These are phyloP conservation scores for Mythimna albipuncta DNA, from an alignment of 2,888 invertebrate species.

Conservation along the genomic window DNA sequence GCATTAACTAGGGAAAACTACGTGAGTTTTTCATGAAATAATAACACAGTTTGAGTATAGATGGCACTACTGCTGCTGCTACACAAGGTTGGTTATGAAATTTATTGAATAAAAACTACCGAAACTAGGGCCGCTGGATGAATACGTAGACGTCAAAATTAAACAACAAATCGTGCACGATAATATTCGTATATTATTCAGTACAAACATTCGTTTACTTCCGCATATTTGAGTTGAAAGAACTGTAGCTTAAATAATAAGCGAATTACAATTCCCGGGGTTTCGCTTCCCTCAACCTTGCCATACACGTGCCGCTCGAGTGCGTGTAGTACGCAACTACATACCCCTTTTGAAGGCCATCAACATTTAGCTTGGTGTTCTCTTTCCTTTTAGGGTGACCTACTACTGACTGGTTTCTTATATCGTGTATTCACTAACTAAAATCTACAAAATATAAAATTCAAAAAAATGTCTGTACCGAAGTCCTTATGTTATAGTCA, in stretches of 20 bases:
- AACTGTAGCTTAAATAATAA: neutral
- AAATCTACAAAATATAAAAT: neutral
- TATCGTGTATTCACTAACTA: neutral
- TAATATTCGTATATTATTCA: neutral
- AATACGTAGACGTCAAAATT: neutral
- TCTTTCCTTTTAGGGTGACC: neutral
- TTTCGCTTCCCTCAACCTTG: constrained; percentile 12
- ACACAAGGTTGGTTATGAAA: neutral
- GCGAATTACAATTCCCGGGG: neutral
- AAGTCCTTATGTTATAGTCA: too few species aligned
- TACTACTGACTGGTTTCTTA: neutral
- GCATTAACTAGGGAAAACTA: constrained; percentile 1
- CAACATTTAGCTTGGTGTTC: neutral
- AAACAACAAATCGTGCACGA: neutral
- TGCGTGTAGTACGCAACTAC: constrained; percentile 8
- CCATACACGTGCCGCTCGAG: neutral
- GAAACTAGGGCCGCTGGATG: neutral
- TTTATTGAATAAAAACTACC: neutral
- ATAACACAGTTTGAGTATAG: constrained; percentile 6
- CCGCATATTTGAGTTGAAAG: neutral
- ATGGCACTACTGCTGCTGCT: constrained; percentile 31
- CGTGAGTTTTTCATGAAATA: constrained; percentile 16
- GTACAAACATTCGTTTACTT: neutral
- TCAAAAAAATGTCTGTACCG: too few species aligned
- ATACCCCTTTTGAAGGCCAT: constrained; percentile 9